Conservation (phyloP, 2,797 vertebrate genomes). For the Diplodus sargus region DNA sequence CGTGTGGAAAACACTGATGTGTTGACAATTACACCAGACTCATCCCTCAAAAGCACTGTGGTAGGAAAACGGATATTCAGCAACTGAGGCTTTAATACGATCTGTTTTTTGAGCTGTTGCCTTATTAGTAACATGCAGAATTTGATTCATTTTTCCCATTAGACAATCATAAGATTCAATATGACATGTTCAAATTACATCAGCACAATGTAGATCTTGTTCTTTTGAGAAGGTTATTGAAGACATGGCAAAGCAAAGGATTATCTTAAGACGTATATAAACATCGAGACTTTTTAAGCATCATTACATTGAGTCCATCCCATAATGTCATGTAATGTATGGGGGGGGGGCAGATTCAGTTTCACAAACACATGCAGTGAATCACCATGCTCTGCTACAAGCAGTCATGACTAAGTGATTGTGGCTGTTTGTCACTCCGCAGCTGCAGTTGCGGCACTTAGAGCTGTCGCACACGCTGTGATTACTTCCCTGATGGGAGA, state of each 20-base stretch:
- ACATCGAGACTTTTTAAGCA: neutral
- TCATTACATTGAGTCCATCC: neutral
- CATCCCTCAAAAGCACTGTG: neutral
- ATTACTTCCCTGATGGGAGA: conserved; percentile 81
- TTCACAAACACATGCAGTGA: conserved; percentile 36
- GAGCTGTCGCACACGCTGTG: conserved; percentile 72
- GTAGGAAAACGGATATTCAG: neutral
- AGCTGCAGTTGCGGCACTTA: conserved; percentile 77
- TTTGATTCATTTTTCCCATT: neutral
- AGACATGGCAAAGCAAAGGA: neutral
- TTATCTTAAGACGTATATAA: conserved; percentile 8
- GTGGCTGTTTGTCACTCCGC: conserved; percentile 66
- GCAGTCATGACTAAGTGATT: conserved; percentile 60
- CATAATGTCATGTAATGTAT: neutral
- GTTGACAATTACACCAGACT: neutral
- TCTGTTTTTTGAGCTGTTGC: neutral
- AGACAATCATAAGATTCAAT: neutral
- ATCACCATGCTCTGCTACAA: conserved; percentile 34
- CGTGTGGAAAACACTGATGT: neutral
- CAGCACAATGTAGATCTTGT: neutral
- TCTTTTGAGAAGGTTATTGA: neutral
- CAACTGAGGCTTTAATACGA: neutral
- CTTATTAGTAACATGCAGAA: neutral
- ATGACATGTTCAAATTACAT: neutral
- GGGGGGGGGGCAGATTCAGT: neutral